These are phyloP conservation scores for Imbricaverruca yamaguchii DNA, from an alignment of 2,888 invertebrate genomes.

Conservation along the genomic window DNA sequence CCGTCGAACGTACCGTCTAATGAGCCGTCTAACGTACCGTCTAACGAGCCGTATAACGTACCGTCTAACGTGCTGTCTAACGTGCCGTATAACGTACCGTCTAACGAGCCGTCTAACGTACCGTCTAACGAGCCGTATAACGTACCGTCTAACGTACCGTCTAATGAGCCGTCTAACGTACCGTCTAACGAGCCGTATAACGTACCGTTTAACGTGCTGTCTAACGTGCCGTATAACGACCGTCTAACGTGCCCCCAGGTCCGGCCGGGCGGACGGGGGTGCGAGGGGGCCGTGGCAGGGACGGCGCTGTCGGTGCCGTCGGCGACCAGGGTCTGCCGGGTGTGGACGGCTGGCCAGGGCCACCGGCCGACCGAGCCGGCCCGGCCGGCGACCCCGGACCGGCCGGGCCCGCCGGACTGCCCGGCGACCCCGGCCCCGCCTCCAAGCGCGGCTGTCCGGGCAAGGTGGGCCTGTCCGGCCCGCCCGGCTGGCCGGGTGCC, in stretches of 20 bases:
- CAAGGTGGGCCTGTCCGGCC: conserved; percentile 53
- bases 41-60: too few species aligned
- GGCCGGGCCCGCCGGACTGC: conserved; percentile 29
- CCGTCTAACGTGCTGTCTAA: too few species aligned
- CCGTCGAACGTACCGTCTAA: too few species aligned
- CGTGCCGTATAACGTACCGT: too few species aligned
- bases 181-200: too few species aligned
- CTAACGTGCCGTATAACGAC: too few species aligned
- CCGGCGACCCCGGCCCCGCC: conserved; percentile 44
- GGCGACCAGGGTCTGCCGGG: conserved; percentile 45
- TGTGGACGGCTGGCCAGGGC: conserved; percentile 41
- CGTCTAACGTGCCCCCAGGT: conserved; percentile 26
- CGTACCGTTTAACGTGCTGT: too few species aligned
- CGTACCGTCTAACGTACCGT: too few species aligned
- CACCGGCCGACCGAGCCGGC: conserved; percentile 31
- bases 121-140: too few species aligned
- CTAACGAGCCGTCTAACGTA: too few species aligned
- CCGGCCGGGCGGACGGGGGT: not conserved
- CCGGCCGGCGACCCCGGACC: conserved; percentile 41
- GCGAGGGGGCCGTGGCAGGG: not conserved
- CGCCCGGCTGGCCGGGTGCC: conserved; percentile 41
- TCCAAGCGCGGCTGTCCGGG: conserved; percentile 77
- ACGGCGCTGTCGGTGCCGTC: conserved; percentile 42
- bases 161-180: too few species aligned
- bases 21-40: too few species aligned